phyloP scores from a whole-genome alignment of 2,888 invertebrate species.

The Sphaerophoria taeniata region DNA sequence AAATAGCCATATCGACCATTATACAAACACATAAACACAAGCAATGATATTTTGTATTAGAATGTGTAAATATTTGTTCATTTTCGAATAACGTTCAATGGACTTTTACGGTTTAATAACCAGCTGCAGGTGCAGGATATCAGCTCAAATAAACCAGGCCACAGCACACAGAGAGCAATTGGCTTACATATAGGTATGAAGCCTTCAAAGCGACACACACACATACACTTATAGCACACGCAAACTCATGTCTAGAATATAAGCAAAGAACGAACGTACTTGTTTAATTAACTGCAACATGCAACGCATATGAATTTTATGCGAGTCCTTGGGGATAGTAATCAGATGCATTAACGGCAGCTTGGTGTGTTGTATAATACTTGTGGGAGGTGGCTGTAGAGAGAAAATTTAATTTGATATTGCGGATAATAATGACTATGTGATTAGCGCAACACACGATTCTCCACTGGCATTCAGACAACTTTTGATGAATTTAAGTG shows the following conservation, averaged over 20 bases:
- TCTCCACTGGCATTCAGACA: too few relatives aligned
- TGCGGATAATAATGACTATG: too few relatives aligned
- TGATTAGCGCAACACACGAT: too few relatives aligned
- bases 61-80: slow-evolving; percentile 19
- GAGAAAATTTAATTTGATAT: too few relatives aligned
- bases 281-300: slow-evolving; percentile 51
- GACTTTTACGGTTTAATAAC: slow-evolving; percentile 42
- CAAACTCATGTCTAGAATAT: background rate
- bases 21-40: background rate
- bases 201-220: background rate
- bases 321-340: too few relatives aligned
- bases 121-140: slow-evolving; percentile 37
- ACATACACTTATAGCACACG: too few relatives aligned
- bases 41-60: slow-evolving; percentile 23
- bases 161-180: slow-evolving; percentile 32
- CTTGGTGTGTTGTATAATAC: too few relatives aligned
- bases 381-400: too few relatives aligned
- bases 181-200: slow-evolving; percentile 29
- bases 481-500: too few relatives aligned
- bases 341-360: too few relatives aligned
- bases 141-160: slow-evolving; percentile 44
- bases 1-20: slow-evolving; percentile 1
- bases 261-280: background rate
- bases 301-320: background rate
- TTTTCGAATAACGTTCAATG: slow-evolving; percentile 14